Conservation (phyloP, 2,888 invertebrate genomes). For the Ornithoptera alexandrae region DNA sequence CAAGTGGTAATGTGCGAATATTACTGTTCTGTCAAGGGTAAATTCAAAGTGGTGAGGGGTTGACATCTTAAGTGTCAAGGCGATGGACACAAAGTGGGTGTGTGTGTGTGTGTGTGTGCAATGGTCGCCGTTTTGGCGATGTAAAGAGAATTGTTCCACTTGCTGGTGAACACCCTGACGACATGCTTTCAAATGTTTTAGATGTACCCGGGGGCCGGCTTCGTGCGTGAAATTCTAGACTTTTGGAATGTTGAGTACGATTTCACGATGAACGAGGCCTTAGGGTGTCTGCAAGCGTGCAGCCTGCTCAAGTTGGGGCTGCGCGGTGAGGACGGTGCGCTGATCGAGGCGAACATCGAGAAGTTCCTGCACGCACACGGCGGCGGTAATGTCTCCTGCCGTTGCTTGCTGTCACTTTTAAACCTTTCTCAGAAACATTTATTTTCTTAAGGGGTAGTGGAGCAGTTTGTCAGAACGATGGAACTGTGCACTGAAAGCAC, state of each 20-base stretch:
- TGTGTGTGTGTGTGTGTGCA: no score
- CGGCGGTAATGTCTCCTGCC: background rate
- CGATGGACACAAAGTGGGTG: no score
- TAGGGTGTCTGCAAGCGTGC: background rate
- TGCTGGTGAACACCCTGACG: background rate
- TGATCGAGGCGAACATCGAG: background rate
- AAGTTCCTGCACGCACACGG: background rate
- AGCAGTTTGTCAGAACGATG: no score
- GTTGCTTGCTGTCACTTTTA: no score
- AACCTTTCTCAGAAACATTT: no score
- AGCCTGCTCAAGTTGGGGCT: background rate
- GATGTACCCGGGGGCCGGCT: constrained; percentile 1
- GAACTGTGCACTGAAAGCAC: no score
- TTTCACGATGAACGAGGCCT: background rate
- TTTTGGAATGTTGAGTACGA: background rate
- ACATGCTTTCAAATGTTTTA: background rate
- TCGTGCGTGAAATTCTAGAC: background rate
- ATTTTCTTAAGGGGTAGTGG: no score
- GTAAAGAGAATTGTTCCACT: background rate
- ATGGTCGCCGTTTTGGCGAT: no score
- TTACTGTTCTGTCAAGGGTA: no score
- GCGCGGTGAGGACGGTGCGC: background rate
- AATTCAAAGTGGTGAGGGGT: no score
- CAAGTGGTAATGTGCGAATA: no score
- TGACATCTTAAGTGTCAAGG: no score